Percentiles rank a stretch among this genome's conserved stretches.
Evolutionary conservation across 1,140 invertebrate genomes (phyloP).

Genomic region (Ridgeia piscesae): DNA sequence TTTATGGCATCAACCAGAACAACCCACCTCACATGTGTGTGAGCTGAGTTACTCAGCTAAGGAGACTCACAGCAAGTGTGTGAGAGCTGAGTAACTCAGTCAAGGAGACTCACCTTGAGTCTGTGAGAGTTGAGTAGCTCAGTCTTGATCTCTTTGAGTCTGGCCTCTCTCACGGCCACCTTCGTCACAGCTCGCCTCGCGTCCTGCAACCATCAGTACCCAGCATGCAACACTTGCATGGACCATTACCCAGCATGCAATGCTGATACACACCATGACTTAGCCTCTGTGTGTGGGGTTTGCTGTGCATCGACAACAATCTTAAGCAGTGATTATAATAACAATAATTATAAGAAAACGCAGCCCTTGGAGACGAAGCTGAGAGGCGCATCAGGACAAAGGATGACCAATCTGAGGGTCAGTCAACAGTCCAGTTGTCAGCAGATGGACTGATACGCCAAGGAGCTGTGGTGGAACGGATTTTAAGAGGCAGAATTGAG

Average conservation of each 20-base stretch:
- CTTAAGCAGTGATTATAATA: no score
- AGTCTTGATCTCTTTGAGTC: constrained; percentile 92
- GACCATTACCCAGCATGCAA: not conserved
- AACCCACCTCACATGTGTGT: constrained; percentile 70
- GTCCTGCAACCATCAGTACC: constrained; percentile 63
- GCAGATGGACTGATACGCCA: no score
- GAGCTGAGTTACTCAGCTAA: constrained; percentile 92
- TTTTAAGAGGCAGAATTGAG: no score
- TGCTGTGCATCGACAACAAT: no score
- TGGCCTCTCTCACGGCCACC: constrained; percentile 86
- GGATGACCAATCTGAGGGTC: no score
- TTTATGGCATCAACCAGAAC: no score
- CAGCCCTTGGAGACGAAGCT: no score
- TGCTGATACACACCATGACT: not conserved
- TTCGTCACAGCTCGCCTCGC: constrained; percentile 91
- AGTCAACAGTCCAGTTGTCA: no score
- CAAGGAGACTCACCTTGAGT: constrained; percentile 61
- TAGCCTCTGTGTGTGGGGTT: no score
- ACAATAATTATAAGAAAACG: no score
- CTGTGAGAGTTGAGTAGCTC: constrained; percentile 93
- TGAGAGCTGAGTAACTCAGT: constrained; percentile 89
- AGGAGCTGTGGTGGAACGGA: no score
- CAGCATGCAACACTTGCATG: not conserved
- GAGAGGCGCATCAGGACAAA: no score
- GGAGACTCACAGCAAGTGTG: constrained; percentile 68